These are phyloP conservation scores for Oscheius myriophilus DNA, from an alignment of 2,888 invertebrate genomes.

Conservation along the genomic window DNA sequence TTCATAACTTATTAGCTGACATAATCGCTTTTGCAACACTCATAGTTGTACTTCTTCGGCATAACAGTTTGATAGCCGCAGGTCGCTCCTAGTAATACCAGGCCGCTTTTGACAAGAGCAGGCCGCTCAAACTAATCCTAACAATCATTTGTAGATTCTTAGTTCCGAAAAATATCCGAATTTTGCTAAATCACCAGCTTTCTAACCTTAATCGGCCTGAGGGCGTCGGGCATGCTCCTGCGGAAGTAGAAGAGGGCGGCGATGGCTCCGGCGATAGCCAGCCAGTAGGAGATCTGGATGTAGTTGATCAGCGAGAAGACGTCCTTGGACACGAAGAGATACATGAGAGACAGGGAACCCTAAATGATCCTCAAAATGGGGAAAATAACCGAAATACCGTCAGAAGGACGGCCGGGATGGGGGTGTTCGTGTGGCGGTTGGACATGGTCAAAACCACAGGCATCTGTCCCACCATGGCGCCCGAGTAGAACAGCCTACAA, in stretches of 20 bases:
- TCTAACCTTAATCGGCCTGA: conserved; percentile 83
- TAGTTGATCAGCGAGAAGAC: conserved; percentile 96
- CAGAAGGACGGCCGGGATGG: conserved; percentile 73
- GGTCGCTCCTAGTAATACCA: no score
- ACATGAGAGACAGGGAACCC: conserved; percentile 89
- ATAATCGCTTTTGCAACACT: no score
- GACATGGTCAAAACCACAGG: conserved; percentile 73
- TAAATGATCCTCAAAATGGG: conserved; percentile 69
- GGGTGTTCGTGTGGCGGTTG: conserved; percentile 72
- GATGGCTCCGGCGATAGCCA: conserved; percentile 93
- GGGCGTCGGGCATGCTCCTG: conserved; percentile 86
- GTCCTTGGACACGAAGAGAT: conserved; percentile 86
- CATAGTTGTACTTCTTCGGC: no score
- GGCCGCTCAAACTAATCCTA: no score
- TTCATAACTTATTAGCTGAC: no score
- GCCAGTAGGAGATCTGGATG: conserved; percentile 78
- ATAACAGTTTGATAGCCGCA: no score
- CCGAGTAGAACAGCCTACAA: conserved; percentile 73
- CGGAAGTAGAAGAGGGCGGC: conserved; percentile 91
- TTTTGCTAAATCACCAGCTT: neutral
- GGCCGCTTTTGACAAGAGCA: no score
- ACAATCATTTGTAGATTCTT: no score
- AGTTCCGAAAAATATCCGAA: no score
- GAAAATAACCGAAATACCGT: conserved; percentile 66
- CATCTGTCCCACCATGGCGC: conserved; percentile 73